A percentile compares a stretch with the other conserved stretches of the same genome.
Evolutionary conservation across 2,888 invertebrate species (phyloP).

Genomic region (Junonia oenone): DNA sequence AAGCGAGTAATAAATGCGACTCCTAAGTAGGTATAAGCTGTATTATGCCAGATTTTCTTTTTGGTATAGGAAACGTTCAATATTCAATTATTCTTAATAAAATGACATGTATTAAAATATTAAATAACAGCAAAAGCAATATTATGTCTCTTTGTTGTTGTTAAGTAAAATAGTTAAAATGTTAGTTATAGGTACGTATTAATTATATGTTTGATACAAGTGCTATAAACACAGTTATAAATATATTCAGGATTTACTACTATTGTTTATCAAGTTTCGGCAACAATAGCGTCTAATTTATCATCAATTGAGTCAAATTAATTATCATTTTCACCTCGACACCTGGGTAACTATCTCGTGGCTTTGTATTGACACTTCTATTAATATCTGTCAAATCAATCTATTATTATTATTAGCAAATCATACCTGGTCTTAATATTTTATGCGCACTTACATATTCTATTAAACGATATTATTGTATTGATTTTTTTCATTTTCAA

Average conservation of each 20-base stretch:
- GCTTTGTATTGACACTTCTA: conserved; percentile 2
- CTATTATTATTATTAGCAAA: too few species aligned
- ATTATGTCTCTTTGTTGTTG: too few species aligned
- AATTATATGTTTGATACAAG: too few species aligned
- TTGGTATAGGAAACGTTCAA: background rate
- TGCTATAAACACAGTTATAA: too few species aligned
- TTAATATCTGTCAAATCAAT: conserved; percentile 7
- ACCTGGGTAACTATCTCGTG: conserved; percentile 7
- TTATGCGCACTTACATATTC: too few species aligned
- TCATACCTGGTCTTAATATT: too few species aligned
- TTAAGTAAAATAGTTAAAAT: too few species aligned
- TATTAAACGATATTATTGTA: too few species aligned
- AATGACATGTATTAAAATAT: too few species aligned
- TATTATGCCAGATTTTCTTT: background rate
- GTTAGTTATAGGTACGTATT: too few species aligned
- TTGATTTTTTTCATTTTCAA: too few species aligned
- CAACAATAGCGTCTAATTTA: background rate
- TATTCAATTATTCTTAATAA: background rate
- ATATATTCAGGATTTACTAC: background rate
- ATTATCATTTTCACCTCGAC: conserved; percentile 8
- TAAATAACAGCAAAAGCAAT: too few species aligned
- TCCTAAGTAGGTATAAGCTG: conserved; percentile 3
- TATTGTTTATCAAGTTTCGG: background rate
- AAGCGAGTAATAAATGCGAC: conserved; percentile 15
- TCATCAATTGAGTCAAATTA: conserved; percentile 1